phyloP scores from a whole-genome alignment of 2,113 vertebrate genomes.

The Bufo gargarizans region DNA sequence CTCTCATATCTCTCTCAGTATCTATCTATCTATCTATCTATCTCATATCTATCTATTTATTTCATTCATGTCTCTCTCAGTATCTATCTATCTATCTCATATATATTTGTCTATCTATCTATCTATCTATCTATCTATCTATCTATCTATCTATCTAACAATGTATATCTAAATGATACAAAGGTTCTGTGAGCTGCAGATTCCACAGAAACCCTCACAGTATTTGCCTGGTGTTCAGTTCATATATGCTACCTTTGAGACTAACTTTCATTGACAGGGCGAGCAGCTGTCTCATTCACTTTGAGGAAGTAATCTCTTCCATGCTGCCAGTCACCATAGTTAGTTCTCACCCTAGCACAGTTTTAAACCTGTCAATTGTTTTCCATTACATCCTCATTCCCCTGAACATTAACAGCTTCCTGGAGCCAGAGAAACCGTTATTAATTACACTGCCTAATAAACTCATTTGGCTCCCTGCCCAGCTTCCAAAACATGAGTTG shows the following conservation, averaged over 20 bases:
- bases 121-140: too few species aligned
- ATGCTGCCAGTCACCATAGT: background rate
- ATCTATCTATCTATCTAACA: too few species aligned
- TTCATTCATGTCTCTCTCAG: too few species aligned
- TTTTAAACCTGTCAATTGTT: slow-evolving; percentile 64
- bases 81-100: too few species aligned
- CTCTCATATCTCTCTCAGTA: too few species aligned
- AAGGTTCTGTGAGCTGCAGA: background rate
- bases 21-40: too few species aligned
- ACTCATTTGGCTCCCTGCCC: slow-evolving; percentile 75
- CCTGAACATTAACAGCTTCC: slow-evolving; percentile 67
- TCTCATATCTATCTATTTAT: too few species aligned
- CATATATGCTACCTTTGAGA: background rate
- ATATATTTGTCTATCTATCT: too few species aligned
- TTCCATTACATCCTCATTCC: slow-evolving; percentile 61
- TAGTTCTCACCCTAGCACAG: slow-evolving; percentile 53
- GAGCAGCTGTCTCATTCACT: background rate
- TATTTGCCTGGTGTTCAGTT: background rate
- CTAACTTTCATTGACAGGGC: background rate
- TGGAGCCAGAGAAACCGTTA: slow-evolving; percentile 70
- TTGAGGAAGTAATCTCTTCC: slow-evolving; percentile 20
- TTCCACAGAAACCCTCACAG: background rate
- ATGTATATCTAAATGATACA: background rate
- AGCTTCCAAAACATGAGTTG: slow-evolving; percentile 69
- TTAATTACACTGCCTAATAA: slow-evolving; percentile 77